Evolutionary conservation across 1,140 invertebrate genomes (phyloP).

Genomic region (Brachionus rubens): DNA sequence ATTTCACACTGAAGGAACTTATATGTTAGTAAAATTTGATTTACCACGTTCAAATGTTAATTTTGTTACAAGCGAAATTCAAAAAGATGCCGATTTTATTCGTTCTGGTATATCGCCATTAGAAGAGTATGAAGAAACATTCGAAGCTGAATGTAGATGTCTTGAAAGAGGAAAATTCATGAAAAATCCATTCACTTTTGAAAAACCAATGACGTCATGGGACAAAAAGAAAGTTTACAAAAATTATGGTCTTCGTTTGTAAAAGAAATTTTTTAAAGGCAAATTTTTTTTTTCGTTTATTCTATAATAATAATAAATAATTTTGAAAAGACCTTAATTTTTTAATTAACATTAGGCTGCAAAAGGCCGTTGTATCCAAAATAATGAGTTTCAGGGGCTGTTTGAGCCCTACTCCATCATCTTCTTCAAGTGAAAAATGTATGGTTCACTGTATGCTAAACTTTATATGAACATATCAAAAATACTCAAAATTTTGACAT

Average conservation of each 20-base stretch:
- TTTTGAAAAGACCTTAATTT: too few species aligned
- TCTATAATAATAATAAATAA: neutral
- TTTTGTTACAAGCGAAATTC: slow-evolving; percentile 16
- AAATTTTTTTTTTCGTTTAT: neutral
- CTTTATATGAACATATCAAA: too few species aligned
- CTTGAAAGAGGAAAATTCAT: slow-evolving; percentile 25
- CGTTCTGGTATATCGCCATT: neutral
- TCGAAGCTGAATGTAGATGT: slow-evolving; percentile 20
- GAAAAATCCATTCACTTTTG: slow-evolving; percentile 43
- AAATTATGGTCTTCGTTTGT: slow-evolving; percentile 45
- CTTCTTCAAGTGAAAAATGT: too few species aligned
- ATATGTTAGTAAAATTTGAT: slow-evolving; percentile 42
- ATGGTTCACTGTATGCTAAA: too few species aligned
- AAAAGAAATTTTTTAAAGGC: neutral
- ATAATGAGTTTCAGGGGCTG: too few species aligned
- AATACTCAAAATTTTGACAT: too few species aligned
- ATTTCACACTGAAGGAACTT: slow-evolving; percentile 25
- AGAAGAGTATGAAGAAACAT: neutral
- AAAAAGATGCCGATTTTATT: slow-evolving; percentile 38
- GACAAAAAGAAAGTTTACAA: slow-evolving; percentile 43
- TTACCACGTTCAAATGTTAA: neutral
- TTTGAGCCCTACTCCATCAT: too few species aligned
- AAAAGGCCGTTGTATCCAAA: too few species aligned
- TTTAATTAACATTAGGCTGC: too few species aligned
- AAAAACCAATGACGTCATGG: slow-evolving; percentile 38